These are phyloP conservation scores for Vultur gryphus DNA, from an alignment of 2,797 vertebrate species.

Conservation along the genomic window DNA sequence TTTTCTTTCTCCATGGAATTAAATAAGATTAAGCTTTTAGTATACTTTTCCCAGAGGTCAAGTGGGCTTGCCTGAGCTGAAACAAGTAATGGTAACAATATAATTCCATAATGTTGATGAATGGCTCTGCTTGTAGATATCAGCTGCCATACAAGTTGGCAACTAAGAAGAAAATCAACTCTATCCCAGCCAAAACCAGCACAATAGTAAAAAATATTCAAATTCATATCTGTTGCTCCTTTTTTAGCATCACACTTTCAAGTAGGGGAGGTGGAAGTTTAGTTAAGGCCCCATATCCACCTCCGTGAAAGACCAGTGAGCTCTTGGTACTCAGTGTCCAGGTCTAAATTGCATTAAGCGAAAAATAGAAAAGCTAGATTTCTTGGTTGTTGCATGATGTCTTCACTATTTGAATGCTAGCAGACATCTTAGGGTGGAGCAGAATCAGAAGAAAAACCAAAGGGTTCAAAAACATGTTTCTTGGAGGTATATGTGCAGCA, in stretches of 20 bases:
- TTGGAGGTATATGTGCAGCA: neutral
- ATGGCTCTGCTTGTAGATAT: neutral
- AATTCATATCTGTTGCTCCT: neutral
- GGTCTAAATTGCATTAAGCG: neutral
- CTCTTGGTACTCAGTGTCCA: neutral
- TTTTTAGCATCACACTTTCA: neutral
- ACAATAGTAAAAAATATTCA: neutral
- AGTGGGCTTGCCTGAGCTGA: neutral
- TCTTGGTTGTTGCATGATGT: neutral
- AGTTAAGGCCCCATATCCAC: neutral
- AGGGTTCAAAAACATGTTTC: neutral
- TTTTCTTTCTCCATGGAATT: neutral
- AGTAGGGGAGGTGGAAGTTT: neutral
- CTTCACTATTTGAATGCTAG: neutral
- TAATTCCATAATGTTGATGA: neutral
- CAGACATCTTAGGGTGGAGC: neutral
- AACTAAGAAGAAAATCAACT: no score
- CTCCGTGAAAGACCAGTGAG: neutral
- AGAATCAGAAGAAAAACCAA: neutral
- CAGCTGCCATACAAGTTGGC: neutral
- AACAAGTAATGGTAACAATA: neutral
- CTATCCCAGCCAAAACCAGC: no score
- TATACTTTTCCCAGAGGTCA: neutral
- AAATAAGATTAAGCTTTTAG: neutral
- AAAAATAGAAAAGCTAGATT: neutral